These are phyloP conservation scores for Teleogryllus oceanicus DNA, from an alignment of 2,888 invertebrate genomes.

Conservation along the genomic window DNA sequence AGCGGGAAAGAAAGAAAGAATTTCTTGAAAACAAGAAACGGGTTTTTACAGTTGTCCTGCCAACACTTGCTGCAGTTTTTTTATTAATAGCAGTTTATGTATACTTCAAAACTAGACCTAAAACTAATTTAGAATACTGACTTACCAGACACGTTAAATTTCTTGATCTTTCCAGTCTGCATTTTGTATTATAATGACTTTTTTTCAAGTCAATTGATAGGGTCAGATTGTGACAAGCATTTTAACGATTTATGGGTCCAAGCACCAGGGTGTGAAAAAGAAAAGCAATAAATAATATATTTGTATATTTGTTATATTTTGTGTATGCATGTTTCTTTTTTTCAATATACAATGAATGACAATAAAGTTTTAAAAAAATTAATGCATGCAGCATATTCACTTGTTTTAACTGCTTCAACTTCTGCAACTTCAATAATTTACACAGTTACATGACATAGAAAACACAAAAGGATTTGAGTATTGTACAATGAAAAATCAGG, in stretches of 20 bases:
- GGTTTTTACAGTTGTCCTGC: conserved; percentile 73
- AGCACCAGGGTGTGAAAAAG: conserved; percentile 23
- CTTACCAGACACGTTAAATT: not conserved
- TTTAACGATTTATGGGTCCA: conserved; percentile 28
- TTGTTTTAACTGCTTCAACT: too few relatives aligned
- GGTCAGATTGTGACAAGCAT: not conserved
- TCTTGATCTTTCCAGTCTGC: not conserved
- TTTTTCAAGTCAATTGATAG: conserved; percentile 22
- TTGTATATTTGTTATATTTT: conserved; percentile 29
- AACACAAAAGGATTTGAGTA: too few relatives aligned
- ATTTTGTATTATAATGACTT: conserved; percentile 20
- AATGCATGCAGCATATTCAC: conserved; percentile 19
- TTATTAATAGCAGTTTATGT: conserved; percentile 71
- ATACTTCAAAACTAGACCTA: conserved; percentile 74
- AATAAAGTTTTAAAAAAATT: not conserved
- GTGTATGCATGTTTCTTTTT: conserved; percentile 27
- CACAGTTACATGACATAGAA: too few relatives aligned
- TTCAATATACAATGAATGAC: conserved; percentile 20
- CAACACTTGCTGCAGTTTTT: conserved; percentile 66
- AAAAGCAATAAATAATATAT: conserved; percentile 29
- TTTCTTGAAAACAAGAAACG: conserved; percentile 75
- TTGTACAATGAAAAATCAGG: too few relatives aligned
- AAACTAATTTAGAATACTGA: conserved; percentile 39
- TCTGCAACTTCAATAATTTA: too few relatives aligned
- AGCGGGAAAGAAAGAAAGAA: conserved; percentile 79